A percentile compares a stretch with the other conserved stretches of the same genome.
phyloP scores from a whole-genome alignment of 2,888 invertebrate genomes.

The Protonemura montana region DNA sequence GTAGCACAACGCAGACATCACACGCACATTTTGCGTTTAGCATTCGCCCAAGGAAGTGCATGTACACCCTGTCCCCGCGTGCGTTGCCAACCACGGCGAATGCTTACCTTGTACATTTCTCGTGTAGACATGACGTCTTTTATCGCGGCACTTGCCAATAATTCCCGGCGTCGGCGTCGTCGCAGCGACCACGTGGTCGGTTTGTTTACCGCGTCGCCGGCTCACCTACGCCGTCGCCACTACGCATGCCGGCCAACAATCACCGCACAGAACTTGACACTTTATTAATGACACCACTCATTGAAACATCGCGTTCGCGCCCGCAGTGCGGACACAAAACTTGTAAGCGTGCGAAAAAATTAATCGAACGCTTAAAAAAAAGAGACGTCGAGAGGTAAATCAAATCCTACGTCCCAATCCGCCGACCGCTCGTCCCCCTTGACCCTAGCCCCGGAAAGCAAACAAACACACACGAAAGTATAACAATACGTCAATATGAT shows the following conservation, averaged over 20 bases:
- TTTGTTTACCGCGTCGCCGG: background rate
- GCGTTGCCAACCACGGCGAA: background rate
- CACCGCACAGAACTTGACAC: background rate
- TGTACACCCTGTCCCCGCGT: background rate
- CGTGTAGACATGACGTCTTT: conserved; percentile 41
- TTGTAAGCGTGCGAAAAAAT: background rate
- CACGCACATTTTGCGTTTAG: background rate
- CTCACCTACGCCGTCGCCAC: background rate
- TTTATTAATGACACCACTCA: background rate
- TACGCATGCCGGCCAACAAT: background rate
- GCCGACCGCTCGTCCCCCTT: background rate
- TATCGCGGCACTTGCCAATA: background rate
- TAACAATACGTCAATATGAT: background rate
- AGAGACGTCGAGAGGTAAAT: background rate
- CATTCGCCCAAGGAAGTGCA: background rate
- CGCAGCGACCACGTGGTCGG: conserved; percentile 14
- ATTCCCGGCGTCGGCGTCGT: background rate
- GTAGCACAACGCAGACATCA: background rate
- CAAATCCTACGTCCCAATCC: background rate
- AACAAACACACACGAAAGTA: background rate
- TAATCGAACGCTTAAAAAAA: background rate
- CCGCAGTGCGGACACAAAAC: background rate
- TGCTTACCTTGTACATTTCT: conserved; percentile 45
- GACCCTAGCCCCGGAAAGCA: background rate
- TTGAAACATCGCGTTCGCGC: too few species aligned